These are phyloP conservation scores for Spilogale gracilis DNA, from an alignment of 2,113 vertebrate species.

Conservation along the genomic window DNA sequence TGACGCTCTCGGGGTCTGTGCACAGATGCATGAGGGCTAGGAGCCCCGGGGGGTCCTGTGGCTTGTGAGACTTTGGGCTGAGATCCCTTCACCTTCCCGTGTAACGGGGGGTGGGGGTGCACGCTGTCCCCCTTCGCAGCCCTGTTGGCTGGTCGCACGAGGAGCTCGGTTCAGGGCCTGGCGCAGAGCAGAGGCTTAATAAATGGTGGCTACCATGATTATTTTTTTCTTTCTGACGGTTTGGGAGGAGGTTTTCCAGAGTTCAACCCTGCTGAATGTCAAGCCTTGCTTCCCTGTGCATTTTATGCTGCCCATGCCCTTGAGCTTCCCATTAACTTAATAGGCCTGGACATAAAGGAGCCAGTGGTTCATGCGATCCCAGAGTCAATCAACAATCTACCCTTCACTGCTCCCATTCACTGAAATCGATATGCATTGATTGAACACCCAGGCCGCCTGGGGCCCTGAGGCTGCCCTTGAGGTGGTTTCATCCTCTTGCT, in stretches of 20 bases:
- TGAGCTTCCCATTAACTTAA: constrained; percentile 63
- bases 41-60: background rate
- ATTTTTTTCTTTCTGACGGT: constrained; percentile 22
- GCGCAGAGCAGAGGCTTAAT: background rate
- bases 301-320: background rate
- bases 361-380: constrained; percentile 66
- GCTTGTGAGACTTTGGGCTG: background rate
- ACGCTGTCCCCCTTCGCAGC: too few species aligned
- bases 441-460: background rate
- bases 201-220: background rate
- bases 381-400: constrained; percentile 71
- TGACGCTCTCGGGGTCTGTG: background rate
- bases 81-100: background rate
- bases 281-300: background rate
- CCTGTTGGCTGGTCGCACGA: background rate
- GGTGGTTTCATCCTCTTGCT: background rate
- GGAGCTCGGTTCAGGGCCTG: background rate
- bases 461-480: background rate
- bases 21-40: background rate
- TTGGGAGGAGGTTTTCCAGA: background rate
- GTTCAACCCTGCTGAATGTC: background rate
- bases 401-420: constrained; percentile 60
- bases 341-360: constrained; percentile 19
- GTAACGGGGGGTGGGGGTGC: background rate
- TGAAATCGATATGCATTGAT: constrained; percentile 58